These are phyloP conservation scores for Ictidomys tridecemlineatus DNA, from an alignment of 2,113 vertebrate species.

Conservation along the genomic window DNA sequence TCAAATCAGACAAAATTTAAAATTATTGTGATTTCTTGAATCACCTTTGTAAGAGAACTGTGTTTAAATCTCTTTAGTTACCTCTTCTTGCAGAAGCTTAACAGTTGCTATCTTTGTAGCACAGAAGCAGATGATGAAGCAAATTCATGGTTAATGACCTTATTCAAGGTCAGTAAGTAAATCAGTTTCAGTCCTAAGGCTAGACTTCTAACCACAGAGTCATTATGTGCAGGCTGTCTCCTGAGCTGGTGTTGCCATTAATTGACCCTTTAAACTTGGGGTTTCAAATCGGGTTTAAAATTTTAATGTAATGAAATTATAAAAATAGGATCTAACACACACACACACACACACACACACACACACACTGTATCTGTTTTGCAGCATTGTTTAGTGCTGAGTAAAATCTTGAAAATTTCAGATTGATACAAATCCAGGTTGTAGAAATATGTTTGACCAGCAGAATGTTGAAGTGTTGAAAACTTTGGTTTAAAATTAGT, in stretches of 20 bases:
- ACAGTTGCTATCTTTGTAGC: neutral
- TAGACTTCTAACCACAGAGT: neutral
- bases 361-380: neutral
- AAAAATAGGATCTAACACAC: neutral
- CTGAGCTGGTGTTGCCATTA: neutral
- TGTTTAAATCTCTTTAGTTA: neutral
- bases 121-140: neutral
- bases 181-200: neutral
- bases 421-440: neutral
- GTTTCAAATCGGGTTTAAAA: slow-evolving; percentile 53
- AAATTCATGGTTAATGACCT: neutral
- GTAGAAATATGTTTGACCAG: neutral
- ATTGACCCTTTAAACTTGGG: neutral
- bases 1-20: neutral
- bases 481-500: neutral
- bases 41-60: neutral
- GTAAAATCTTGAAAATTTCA: neutral
- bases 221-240: neutral
- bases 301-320: neutral
- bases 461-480: neutral
- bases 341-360: too few relatives aligned
- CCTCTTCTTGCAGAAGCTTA: neutral
- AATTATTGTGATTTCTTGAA: neutral
- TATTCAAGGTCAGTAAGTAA: neutral
- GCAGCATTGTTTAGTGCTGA: neutral